Percentiles rank a stretch among this genome's conserved stretches.
These are phyloP conservation scores for Psittacula cyanocephala DNA, from an alignment of 2,113 vertebrate genomes.

Conservation along the genomic window DNA sequence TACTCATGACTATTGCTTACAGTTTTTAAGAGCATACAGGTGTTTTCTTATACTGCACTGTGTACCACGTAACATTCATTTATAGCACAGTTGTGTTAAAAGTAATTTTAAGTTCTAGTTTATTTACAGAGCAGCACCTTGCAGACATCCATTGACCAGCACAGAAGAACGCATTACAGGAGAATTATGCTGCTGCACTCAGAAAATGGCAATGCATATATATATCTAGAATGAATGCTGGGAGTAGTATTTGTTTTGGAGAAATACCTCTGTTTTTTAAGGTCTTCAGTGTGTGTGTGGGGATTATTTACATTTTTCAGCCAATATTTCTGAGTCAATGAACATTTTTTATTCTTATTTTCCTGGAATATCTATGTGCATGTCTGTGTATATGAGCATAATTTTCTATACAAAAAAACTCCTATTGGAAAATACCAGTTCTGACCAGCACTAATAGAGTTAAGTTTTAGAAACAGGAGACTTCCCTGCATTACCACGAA, in stretches of 20 bases:
- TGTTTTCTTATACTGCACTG: not conserved
- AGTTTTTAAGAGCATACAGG: not conserved
- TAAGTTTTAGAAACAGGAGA: not conserved
- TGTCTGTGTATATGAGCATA: not conserved
- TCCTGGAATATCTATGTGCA: not conserved
- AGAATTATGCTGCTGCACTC: not conserved
- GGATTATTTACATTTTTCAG: not conserved
- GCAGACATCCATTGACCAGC: not conserved
- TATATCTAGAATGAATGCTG: not conserved
- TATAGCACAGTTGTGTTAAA: not conserved
- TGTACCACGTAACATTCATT: not conserved
- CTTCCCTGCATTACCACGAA: not conserved
- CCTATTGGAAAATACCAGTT: not conserved
- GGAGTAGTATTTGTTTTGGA: not conserved
- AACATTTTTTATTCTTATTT: not conserved
- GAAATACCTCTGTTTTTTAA: not conserved
- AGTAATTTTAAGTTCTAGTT: not conserved
- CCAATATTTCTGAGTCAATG: not conserved
- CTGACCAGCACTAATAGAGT: not conserved
- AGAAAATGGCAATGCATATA: not conserved
- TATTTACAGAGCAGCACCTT: not conserved
- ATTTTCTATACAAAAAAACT: not conserved
- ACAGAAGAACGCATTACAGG: not conserved
- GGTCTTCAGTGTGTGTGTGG: accelerated
- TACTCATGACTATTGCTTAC: not conserved